Evolutionary conservation across 2,113 vertebrate species (phyloP).

Genomic region (Syngnathus typhle): DNA sequence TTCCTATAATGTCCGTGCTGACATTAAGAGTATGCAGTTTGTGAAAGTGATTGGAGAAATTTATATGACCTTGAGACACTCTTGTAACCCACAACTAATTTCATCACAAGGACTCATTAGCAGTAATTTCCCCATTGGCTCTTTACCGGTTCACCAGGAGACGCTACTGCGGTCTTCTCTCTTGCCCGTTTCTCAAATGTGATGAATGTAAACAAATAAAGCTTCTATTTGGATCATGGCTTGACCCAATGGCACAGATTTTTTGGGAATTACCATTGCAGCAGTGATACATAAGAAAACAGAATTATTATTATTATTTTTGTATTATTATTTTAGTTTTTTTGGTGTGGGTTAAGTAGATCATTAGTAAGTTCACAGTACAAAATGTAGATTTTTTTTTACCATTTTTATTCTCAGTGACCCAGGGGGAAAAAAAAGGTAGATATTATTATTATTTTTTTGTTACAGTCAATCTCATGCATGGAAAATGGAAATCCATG

Average conservation of each 20-base stretch:
- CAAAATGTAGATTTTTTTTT: too few species aligned
- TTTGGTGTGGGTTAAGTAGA: too few species aligned
- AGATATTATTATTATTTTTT: neutral
- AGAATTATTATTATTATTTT: too few species aligned
- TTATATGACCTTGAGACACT: slow-evolving; percentile 32
- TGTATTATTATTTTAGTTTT: too few species aligned
- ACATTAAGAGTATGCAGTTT: neutral
- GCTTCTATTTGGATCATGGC: neutral
- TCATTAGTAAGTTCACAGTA: too few species aligned
- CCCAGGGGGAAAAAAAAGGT: neutral
- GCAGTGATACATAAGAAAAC: too few species aligned
- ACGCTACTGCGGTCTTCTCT: neutral
- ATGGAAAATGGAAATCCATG: neutral
- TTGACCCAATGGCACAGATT: slow-evolving; percentile 2
- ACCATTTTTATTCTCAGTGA: too few species aligned
- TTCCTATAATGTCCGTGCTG: neutral
- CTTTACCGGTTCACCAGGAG: slow-evolving; percentile 24
- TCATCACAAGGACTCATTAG: slow-evolving; percentile 38
- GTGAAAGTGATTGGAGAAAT: neutral
- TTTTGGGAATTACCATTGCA: neutral
- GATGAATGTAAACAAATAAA: slow-evolving; percentile 5
- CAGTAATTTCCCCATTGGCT: slow-evolving; percentile 39
- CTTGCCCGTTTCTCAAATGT: slow-evolving; percentile 13
- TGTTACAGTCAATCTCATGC: neutral
- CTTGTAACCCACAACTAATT: slow-evolving; percentile 45